Base-by-base conservation (phyloP, 2,113 vertebrate genomes). In the Cephalopterus ornatus region DNA sequence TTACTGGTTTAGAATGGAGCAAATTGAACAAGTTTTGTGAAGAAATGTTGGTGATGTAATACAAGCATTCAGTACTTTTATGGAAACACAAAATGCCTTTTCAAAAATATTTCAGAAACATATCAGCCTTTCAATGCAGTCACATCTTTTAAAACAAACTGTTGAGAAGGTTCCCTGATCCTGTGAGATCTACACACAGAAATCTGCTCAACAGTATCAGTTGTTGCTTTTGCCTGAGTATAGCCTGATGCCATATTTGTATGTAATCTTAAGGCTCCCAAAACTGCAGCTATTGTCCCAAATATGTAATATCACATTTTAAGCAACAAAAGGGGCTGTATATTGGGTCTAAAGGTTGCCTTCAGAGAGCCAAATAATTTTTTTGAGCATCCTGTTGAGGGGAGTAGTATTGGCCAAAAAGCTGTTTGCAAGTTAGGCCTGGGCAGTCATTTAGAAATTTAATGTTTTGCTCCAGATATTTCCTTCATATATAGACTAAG, bases 61-160 rank as follows among this genome's bases (percentile, higher is more conserved):
- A 41, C 23, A 67, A n/a, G 15, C 28, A 20, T 68, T 61, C 27
- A 18, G 6, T 85, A 33, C 2, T 8, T 49, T 13, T 53, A 1
- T 39, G 37, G 41, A 82, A 95, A 70, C 23, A 62, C 15, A 83
- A 44, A 95, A 76, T 39, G 24, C 8, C 28, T 46, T 79, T 94
- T 49, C 37, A 47, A 46, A 89, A 88, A 35, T n/a, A 75, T 39
- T 91, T 93, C 61, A 56, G 49, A 66, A 82, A 73, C 67, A 23
- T 44, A 41, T 0, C n/a, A 62, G 13, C 27, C 12, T 65, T 95
- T 95, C 22, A 63, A 53, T 49, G 76, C 13, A 89, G 20, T 41
- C 44, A 10, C 12, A 30, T 85, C 28, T 47, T 61, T 94, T 85
- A 46, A 81, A 89, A 68, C 35, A 52, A 56, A 11, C 62, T 68